Base-by-base conservation (phyloP, 1,140 invertebrate species). In the Drosophila leontia region DNA sequence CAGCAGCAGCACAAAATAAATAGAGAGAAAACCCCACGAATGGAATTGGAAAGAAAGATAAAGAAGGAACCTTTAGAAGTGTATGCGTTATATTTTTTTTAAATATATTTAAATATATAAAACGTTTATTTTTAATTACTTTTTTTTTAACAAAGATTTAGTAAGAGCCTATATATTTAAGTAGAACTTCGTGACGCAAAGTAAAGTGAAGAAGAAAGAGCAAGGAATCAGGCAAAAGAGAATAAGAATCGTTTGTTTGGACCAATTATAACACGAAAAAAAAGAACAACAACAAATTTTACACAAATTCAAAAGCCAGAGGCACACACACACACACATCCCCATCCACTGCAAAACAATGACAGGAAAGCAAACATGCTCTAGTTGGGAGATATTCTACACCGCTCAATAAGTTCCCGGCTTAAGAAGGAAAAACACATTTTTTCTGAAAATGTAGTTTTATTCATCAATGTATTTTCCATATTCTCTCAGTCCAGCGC, bases 121-220 rank as follows among this genome's bases (percentile, higher is more conserved):
- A 59, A 37, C 45, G 67, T 72, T 72, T 60, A 72, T 60, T 72
- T 72, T 72, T 72, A 72, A 72, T 72, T 72, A 69, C 59, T 77
- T 78, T 78, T 78, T 78, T 70, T 78, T 78, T 71, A 70, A 63
- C 60, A 59, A 72, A 44, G 50, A 50, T 70, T 84, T 83, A 83
- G 58, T 82, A 78, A 78, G 83, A 56, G 34, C 35, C 68, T 34
- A 34, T 86, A 84, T n/a, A 64, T 39, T 81, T 86, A 85, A 87
- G 79, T 65, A 51, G 71, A 50, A 42, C 57, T 32, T 34, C 50
- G 50, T 35, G 17, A 34, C n/a, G 48, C 8, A 32, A 19, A 37
- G n/a, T n/a, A 29, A 51, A 23, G 12, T 34, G 9, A 50, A 57
- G 32, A 17, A 57, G 44, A 58, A 15, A 55, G 41, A 64, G 44